Percentiles rank a stretch among this genome's conserved stretches.
Evolutionary conservation across 2,113 vertebrate genomes (phyloP).

Genomic region (Tragelaphus strepsiceros): DNA sequence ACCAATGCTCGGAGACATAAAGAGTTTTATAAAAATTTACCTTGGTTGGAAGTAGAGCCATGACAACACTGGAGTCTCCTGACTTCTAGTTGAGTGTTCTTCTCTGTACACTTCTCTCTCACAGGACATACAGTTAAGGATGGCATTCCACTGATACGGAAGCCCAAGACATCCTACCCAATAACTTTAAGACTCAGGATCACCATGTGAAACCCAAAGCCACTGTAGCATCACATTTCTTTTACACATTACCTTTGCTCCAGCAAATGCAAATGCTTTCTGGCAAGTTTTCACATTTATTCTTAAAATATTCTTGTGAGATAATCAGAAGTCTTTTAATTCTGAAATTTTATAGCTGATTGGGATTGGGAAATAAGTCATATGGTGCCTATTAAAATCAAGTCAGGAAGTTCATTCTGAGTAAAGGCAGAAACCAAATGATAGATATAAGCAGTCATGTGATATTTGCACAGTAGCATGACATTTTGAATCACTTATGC

Average conservation of each 20-base stretch:
- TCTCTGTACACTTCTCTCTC: accelerated
- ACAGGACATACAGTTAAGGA: not conserved
- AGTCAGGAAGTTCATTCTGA: not conserved
- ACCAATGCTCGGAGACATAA: not conserved
- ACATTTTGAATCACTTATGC: not conserved
- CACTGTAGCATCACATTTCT: not conserved
- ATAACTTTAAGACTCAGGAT: not conserved
- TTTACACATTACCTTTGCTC: not conserved
- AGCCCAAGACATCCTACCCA: too few relatives aligned
- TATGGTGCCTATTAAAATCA: not conserved
- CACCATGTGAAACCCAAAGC: not conserved
- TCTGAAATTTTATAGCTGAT: not conserved
- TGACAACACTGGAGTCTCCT: not conserved
- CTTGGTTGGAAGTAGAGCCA: not conserved
- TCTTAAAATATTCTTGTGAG: not conserved
- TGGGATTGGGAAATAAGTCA: not conserved
- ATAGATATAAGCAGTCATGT: not conserved
- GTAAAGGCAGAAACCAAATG: slow-evolving; percentile 6
- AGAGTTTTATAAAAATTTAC: not conserved
- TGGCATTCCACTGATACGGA: not conserved
- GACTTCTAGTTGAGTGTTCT: not conserved
- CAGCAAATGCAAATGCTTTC: not conserved
- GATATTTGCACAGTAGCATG: not conserved
- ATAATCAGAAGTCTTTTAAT: not conserved
- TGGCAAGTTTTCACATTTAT: not conserved